Percentiles rank a stretch among this genome's conserved stretches.
Conservation (phyloP, 1,140 invertebrate species). For the Helicorthomorpha holstii region DNA sequence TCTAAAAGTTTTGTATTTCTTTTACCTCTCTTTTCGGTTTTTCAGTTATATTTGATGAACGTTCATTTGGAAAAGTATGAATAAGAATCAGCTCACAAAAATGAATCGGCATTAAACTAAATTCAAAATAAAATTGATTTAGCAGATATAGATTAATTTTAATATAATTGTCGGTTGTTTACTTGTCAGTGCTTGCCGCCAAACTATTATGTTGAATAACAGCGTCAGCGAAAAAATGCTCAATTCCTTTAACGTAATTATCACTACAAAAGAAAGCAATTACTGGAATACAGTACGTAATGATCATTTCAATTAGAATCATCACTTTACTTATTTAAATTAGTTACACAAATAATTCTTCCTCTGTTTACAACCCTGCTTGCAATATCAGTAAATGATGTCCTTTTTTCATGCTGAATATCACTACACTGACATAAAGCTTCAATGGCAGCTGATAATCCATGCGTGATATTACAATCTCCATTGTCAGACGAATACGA, state of each 20-base stretch:
- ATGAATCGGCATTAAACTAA: conserved; percentile 51
- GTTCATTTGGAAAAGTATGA: conserved; percentile 63
- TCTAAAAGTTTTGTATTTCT: background rate
- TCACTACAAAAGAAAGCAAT: conserved; percentile 27
- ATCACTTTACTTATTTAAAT: conserved; percentile 42
- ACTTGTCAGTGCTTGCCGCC: conserved; percentile 39
- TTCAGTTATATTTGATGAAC: conserved; percentile 51
- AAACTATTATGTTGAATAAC: conserved; percentile 59
- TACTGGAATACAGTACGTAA: background rate
- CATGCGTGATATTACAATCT: conserved; percentile 60
- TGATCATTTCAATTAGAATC: background rate
- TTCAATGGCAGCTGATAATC: conserved; percentile 70
- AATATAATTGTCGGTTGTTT: conserved; percentile 16
- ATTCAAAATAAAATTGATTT: conserved; percentile 19
- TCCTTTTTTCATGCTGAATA: conserved; percentile 40
- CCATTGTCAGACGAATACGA: conserved; percentile 22
- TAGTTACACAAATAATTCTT: conserved; percentile 73
- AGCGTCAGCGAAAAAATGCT: conserved; percentile 66
- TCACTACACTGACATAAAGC: conserved; percentile 63
- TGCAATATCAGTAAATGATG: conserved; percentile 37
- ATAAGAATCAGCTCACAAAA: conserved; percentile 76
- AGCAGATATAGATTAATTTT: conserved; percentile 10
- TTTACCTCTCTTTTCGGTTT: conserved; percentile 20
- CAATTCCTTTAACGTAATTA: conserved; percentile 58
- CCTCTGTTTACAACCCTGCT: conserved; percentile 45